These are phyloP conservation scores for Trissolcus basalis DNA, from an alignment of 1,140 invertebrate species.

Conservation along the genomic window DNA sequence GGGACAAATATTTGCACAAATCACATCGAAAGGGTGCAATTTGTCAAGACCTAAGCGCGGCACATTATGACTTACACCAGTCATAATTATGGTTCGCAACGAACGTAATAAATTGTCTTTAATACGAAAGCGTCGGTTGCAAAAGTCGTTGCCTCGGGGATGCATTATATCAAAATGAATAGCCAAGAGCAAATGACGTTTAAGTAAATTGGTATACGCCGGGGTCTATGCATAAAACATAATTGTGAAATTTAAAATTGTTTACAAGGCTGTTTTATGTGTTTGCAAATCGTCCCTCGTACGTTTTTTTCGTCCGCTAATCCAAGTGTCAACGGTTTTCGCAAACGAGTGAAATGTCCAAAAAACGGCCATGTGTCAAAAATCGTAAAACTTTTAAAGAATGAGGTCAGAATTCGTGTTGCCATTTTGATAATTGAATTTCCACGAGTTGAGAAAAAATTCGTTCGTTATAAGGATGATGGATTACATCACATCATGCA, in stretches of 20 bases:
- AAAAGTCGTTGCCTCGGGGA: slow-evolving; percentile 29
- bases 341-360: too few species aligned
- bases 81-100: slow-evolving; percentile 11
- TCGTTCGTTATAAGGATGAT: slow-evolving; percentile 29
- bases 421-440: slow-evolving; percentile 29
- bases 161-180: slow-evolving; percentile 33
- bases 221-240: too few species aligned
- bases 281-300: too few species aligned
- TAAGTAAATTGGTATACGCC: too few species aligned
- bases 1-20: slow-evolving; percentile 1
- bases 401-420: not conserved
- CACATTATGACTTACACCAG: slow-evolving; percentile 25
- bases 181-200: slow-evolving; percentile 36
- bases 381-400: too few species aligned
- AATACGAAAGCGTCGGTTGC: slow-evolving; percentile 25
- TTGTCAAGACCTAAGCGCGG: slow-evolving; percentile 15
- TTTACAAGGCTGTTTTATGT: too few species aligned
- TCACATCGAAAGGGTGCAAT: slow-evolving; percentile 15
- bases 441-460: slow-evolving; percentile 10
- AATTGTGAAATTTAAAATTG: too few species aligned
- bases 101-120: slow-evolving; percentile 34
- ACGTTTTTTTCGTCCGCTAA: too few species aligned
- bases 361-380: too few species aligned
- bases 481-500: slow-evolving; percentile 35
- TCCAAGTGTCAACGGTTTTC: not conserved